Evolutionary conservation across 2,113 vertebrate genomes (phyloP), one percentile per base, ranked within the genome.

Genomic region (Planiliza haematocheilus): DNA sequence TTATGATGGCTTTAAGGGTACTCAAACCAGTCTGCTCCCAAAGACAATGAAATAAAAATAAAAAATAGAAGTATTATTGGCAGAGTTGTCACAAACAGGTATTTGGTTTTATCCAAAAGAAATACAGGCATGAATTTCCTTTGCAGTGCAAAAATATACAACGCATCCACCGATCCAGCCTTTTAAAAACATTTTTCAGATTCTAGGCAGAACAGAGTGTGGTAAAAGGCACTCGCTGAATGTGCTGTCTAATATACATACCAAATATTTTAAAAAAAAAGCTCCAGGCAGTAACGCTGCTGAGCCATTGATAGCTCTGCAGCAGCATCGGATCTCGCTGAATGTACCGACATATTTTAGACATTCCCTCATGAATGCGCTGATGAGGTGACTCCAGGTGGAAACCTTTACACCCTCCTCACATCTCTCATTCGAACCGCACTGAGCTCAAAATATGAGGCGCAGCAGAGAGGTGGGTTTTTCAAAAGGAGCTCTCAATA

Each of bases 271-370:
- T 36, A 63, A 72, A 75, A 53, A 1, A 4, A 20, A 1, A 4
- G n/a, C 66, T 60, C 1, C 14, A 18, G 53, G 46, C 64, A 49
- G 34, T 21, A 45, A 24, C 4, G 18, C 70, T 38, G 18, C 38
- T 58, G 67, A 51, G 60, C 60, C 43, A 41, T 39, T 58, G 45
- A 64, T 71, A 38, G 17, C 61, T 30, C 36, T 30, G 21, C 14
- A 34, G 58, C 20, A 11, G 24, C 43, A 68, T 71, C 34, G 48
- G n/a, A 24, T 51, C 56, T 56, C 4, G 17, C 57, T 43, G 41
- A 67, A 66, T 20, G 39, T 24, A 17, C 20, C 11, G 5, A 24
- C 49, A 46, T 36, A 39, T 62, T 72, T 63, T 37, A 43, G 21
- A 41, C 2, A 8, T 20, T 64, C 10, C n/a, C 46, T 48, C 20